A percentile compares a stretch with the other conserved stretches of the same genome.
Evolutionary conservation across 2,113 vertebrate genomes (phyloP).

Genomic region (Tetrax tetrax): DNA sequence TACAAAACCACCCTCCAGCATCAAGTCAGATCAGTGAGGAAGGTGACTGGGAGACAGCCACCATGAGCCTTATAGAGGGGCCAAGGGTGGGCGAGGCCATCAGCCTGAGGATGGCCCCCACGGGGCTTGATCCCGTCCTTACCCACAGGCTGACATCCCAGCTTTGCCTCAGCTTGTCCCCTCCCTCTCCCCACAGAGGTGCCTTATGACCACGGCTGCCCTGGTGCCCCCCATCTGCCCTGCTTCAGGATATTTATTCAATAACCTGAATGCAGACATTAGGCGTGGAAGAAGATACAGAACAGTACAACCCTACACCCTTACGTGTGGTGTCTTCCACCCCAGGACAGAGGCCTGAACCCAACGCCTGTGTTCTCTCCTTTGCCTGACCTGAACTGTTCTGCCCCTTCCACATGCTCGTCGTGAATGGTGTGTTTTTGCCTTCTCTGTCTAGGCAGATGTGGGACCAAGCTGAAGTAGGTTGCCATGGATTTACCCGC

Average conservation of each 20-base stretch:
- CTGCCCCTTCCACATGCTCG: accelerated
- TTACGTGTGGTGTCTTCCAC: accelerated
- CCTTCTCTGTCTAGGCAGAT: background rate
- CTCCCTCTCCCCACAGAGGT: background rate
- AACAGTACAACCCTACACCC: background rate
- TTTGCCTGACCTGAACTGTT: background rate
- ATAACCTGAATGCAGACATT: background rate
- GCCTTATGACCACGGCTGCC: background rate
- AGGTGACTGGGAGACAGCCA: background rate
- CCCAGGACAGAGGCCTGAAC: accelerated
- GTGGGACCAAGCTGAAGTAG: background rate
- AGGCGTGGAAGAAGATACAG: accelerated
- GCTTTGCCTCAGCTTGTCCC: too few relatives aligned
- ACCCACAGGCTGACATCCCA: accelerated
- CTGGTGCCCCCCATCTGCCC: background rate
- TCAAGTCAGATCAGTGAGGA: background rate
- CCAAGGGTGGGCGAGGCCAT: background rate
- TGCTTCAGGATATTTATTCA: background rate
- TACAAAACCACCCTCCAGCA: background rate
- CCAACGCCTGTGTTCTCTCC: accelerated
- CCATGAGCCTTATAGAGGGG: background rate
- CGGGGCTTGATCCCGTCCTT: background rate
- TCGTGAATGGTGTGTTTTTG: accelerated
- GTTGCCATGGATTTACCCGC: background rate
- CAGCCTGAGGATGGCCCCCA: background rate